phyloP scores from a whole-genome alignment of 2,888 invertebrate species.

The Magallana nippona region DNA sequence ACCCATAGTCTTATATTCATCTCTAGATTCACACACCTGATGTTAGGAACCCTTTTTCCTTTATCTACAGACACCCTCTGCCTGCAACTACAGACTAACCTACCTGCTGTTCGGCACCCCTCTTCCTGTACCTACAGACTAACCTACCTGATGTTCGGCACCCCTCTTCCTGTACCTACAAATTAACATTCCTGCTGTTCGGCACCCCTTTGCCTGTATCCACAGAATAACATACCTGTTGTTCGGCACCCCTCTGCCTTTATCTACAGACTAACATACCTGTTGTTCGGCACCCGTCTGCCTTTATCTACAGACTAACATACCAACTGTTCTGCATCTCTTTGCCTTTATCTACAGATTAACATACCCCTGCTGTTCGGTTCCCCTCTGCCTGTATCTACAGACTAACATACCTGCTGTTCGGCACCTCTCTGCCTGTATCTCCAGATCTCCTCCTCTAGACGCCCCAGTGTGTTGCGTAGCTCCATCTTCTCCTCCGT shows the following conservation, averaged over 20 bases:
- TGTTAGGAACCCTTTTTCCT: no score
- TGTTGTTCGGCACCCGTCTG: no score
- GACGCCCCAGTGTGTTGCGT: conserved; percentile 61
- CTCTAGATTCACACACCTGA: no score
- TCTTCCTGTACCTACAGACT: no score
- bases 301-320: not conserved
- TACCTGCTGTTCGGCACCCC: no score
- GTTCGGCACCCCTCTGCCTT: not conserved
- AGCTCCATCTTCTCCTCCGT: conserved; percentile 75
- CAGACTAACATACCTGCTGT: not conserved
- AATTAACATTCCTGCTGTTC: not conserved
- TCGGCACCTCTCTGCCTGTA: not conserved
- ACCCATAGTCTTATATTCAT: no score
- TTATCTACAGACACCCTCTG: no score
- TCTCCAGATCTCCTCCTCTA: conserved; percentile 40
- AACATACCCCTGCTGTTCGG: not conserved
- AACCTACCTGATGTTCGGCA: not conserved
- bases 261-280: no score
- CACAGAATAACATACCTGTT: no score
- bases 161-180: not conserved
- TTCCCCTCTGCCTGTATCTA: not conserved
- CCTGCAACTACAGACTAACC: no score
- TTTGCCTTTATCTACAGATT: not conserved
- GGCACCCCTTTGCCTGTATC: no score
- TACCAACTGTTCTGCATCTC: not conserved